Evolutionary conservation across 2,888 invertebrate species (phyloP).

Genomic region (Sepioteuthis lessoniana): DNA sequence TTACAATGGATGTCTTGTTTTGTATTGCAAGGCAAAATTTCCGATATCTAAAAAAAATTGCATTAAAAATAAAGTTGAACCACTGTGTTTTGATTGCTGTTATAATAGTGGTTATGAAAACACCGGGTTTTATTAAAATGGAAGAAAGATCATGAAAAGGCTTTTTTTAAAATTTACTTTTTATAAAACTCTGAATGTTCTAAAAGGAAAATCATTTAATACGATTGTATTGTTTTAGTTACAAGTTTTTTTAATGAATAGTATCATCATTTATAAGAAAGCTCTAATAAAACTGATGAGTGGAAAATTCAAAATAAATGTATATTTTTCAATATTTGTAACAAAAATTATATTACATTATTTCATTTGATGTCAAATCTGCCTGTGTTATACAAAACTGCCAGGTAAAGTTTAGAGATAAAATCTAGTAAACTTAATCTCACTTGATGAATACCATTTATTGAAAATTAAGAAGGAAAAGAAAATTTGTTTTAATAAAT

Average conservation of each 20-base stretch:
- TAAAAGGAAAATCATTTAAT: neutral
- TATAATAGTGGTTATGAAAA: neutral
- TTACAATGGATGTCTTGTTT: neutral
- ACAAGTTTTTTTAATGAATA: neutral
- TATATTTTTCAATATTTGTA: neutral
- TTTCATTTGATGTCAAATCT: neutral
- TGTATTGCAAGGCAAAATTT: neutral
- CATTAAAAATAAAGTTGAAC: conserved; percentile 12
- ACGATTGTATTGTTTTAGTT: neutral
- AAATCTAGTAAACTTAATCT: neutral
- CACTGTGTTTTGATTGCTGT: neutral
- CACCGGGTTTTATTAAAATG: conserved; percentile 14
- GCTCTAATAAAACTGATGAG: neutral
- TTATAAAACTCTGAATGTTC: neutral
- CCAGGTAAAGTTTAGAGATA: neutral
- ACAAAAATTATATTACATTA: neutral
- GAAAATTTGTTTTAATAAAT: neutral
- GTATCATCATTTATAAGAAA: neutral
- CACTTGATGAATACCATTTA: neutral
- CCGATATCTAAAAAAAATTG: neutral
- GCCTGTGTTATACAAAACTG: neutral
- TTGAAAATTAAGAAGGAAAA: neutral
- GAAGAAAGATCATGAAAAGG: neutral
- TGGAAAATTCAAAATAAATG: neutral
- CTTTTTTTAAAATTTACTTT: neutral